Base-by-base conservation (phyloP, 1,140 invertebrate genomes). In the Eriocheir sinensis region DNA sequence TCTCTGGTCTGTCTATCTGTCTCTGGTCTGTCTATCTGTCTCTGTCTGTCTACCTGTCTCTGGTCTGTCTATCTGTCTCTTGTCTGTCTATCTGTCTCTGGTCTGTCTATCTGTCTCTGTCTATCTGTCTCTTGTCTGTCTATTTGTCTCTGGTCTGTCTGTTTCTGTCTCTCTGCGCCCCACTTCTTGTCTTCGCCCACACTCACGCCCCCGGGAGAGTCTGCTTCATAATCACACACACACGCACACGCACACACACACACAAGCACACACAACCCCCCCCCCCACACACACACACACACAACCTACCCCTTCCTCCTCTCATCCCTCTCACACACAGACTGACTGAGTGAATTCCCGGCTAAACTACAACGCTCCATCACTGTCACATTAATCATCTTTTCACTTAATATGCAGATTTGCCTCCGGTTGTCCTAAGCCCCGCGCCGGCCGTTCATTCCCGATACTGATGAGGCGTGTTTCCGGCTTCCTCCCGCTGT, bases 381-480 rank as follows among this genome's bases (percentile, higher is more conserved):
- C 60, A 72, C 60, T 72, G 60, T 72, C 60, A 72, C 60, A 72
- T 72, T 72, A 72, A 72, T 72, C 60, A 72, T 72, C 60, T 72
- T 72, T 72, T 72, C 60, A 72, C 60, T 72, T 72, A 72, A 72
- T 72, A 72, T 72, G 60, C 60, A 72, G 60, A 72, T 72, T 21
- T 72, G 60, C 21, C 21, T 72, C 60, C 60, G 4, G 21, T 21
- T n/a, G 60, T 72, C 21, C 60, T 72, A 72, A 72, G n/a, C 2
- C n/a, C 60, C 6, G 60, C 27, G 9, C 27, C n/a, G 60, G n/a
- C 60, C 60, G n/a, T 72, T 21, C 60, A 72, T 72, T 21, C 21
- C 60, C 60, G 60, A n/a, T 72, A 72, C 60, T n/a, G 60, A 72
- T 72, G 60, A 72, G 60, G 8, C 60, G 60, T 72, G 60, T 72